phyloP scores from a whole-genome alignment of 2,888 invertebrate species.

The Drosophila longiperda region DNA sequence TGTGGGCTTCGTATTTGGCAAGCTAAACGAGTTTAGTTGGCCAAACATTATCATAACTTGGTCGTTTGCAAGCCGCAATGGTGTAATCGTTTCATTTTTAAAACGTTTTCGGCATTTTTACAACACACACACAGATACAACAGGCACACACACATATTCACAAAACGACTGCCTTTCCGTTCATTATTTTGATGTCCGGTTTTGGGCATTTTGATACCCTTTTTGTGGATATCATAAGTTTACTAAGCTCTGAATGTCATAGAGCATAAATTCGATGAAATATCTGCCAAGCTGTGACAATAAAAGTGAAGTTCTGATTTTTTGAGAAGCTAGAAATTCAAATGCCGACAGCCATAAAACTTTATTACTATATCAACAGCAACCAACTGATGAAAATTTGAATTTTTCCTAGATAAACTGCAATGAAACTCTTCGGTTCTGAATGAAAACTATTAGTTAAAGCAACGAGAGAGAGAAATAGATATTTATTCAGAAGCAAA shows the following conservation, averaged over 20 bases:
- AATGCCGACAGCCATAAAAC: neutral
- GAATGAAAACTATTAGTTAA: neutral
- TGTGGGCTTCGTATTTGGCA: conserved; percentile 65
- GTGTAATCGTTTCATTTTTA: conserved; percentile 79
- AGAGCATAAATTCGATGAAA: neutral
- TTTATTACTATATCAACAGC: neutral
- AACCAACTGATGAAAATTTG: neutral
- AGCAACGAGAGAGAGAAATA: neutral
- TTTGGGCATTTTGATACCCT: conserved; percentile 23
- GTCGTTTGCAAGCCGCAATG: conserved; percentile 81
- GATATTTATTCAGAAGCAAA: neutral
- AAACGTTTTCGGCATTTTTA: conserved; percentile 76
- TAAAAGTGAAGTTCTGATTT: neutral
- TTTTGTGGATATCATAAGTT: neutral
- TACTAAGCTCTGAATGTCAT: neutral
- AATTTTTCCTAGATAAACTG: neutral
- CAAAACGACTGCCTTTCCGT: conserved; percentile 66
- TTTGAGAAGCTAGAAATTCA: neutral
- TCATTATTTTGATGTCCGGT: conserved; percentile 74
- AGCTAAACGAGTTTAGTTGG: conserved; percentile 80
- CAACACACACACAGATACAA: conserved; percentile 27
- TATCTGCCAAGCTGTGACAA: neutral
- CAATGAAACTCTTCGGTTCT: no score
- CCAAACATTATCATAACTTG: conserved; percentile 81
- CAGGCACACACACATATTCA: conserved; percentile 2